Conservation (phyloP, 1,140 invertebrate species). For the Caenorhabditis briggsae region DNA sequence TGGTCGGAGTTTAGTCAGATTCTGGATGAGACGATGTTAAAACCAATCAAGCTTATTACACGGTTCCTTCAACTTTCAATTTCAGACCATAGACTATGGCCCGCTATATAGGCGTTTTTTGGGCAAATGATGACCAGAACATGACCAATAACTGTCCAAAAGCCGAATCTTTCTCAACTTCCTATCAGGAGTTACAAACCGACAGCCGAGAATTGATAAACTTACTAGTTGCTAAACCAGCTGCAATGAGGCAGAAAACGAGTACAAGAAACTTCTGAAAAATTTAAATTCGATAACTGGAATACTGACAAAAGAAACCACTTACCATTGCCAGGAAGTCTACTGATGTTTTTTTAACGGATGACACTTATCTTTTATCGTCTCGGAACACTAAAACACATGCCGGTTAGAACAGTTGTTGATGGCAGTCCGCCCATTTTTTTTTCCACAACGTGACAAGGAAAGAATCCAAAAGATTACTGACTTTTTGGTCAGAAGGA, state of each 20-base stretch:
- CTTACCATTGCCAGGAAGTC: not conserved
- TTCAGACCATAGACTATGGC: no score
- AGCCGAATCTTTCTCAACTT: no score
- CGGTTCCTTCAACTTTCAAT: no score
- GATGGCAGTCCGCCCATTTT: slow-evolving; percentile 1
- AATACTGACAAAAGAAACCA: not conserved
- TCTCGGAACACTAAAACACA: not conserved
- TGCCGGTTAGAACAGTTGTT: slow-evolving; percentile 29
- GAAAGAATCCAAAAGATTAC: not conserved
- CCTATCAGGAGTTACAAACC: not conserved
- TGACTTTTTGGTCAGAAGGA: not conserved
- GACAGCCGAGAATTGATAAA: no score
- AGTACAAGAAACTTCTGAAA: not conserved
- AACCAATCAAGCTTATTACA: no score
- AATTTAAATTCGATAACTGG: not conserved
- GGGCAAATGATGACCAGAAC: no score
- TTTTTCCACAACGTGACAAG: no score
- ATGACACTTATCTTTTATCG: not conserved
- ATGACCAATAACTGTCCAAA: no score
- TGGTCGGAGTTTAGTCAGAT: no score
- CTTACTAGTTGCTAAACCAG: not conserved
- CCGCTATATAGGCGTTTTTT: no score
- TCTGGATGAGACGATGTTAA: no score
- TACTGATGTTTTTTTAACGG: not conserved
- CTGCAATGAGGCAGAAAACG: not conserved